A percentile compares a stretch with the other conserved stretches of the same genome.
Conservation (phyloP, 2,888 invertebrate genomes). For the Antheraea assamensis region DNA sequence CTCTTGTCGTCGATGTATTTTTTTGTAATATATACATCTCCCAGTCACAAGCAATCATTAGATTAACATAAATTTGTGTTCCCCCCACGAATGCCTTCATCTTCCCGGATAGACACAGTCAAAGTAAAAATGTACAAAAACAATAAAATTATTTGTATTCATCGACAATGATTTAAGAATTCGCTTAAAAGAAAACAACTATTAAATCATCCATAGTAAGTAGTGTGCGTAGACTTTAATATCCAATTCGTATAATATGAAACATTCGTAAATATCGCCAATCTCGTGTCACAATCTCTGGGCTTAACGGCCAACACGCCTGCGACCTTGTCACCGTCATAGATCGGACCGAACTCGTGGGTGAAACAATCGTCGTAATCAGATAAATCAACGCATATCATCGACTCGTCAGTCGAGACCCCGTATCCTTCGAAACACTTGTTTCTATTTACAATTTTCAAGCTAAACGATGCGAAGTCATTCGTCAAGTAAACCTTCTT, state of each 20-base stretch:
- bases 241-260: slow-evolving; percentile 49
- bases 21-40: no score
- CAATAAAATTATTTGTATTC: background rate
- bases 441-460: slow-evolving; percentile 35
- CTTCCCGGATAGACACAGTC: background rate
- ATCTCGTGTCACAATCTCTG: slow-evolving; percentile 52
- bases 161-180: background rate
- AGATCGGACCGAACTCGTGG: slow-evolving; percentile 70
- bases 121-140: background rate
- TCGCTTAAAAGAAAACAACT: background rate
- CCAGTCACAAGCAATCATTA: no score
- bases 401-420: slow-evolving; percentile 49
- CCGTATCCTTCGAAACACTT: slow-evolving; percentile 60
- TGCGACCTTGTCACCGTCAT: slow-evolving; percentile 51
- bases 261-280: slow-evolving; percentile 51
- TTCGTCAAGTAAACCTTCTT: slow-evolving; percentile 63
- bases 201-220: slow-evolving; percentile 40
- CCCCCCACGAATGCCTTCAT: no score
- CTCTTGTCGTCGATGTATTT: no score
- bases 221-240: slow-evolving; percentile 39
- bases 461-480: slow-evolving; percentile 52
- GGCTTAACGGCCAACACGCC: slow-evolving; percentile 61
- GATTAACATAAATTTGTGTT: no score
- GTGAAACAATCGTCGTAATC: slow-evolving; percentile 63
- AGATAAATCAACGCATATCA: slow-evolving; percentile 62